Percentiles rank a stretch among this genome's conserved stretches.
Conservation (phyloP, 2,888 invertebrate genomes). For the Drosophila nigricruria region DNA sequence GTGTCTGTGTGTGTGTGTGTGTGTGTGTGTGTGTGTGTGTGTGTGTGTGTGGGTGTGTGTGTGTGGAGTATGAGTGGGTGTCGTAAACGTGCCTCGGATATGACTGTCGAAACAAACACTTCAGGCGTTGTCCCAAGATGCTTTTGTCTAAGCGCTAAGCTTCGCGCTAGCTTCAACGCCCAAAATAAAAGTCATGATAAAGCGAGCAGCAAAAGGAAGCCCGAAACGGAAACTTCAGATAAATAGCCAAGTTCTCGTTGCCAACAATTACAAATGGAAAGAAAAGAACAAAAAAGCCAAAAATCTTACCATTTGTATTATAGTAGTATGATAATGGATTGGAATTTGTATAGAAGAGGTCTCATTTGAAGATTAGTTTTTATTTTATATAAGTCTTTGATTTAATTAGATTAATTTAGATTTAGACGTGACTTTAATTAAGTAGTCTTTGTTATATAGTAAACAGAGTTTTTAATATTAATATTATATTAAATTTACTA, state of each 20-base stretch:
- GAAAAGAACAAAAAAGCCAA: neutral
- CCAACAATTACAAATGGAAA: slow-evolving; percentile 23
- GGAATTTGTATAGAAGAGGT: neutral
- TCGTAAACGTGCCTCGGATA: slow-evolving; percentile 68
- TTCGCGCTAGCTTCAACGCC: slow-evolving; percentile 45
- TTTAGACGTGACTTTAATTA: too few relatives aligned
- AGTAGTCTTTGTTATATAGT: too few relatives aligned
- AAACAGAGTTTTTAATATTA: too few relatives aligned
- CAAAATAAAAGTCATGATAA: slow-evolving; percentile 29
- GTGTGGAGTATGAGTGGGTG: slow-evolving; percentile 11
- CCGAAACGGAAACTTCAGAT: slow-evolving; percentile 19
- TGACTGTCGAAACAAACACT: slow-evolving; percentile 72
- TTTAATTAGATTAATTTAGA: neutral
- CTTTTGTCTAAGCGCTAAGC: slow-evolving; percentile 72
- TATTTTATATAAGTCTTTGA: too few relatives aligned
- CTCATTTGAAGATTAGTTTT: neutral
- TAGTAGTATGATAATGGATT: neutral
- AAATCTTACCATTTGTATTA: neutral
- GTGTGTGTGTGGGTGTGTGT: slow-evolving; percentile 4
- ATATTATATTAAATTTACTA: too few relatives aligned
- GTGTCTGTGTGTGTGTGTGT: slow-evolving; percentile 11
- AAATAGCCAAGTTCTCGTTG: slow-evolving; percentile 17
- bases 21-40: slow-evolving; percentile 9
- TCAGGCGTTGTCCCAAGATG: slow-evolving; percentile 68
- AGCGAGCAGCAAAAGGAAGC: slow-evolving; percentile 11